Evolutionary conservation across 2,888 invertebrate species (phyloP).

Genomic region (Heteromyza rotundicornis): DNA sequence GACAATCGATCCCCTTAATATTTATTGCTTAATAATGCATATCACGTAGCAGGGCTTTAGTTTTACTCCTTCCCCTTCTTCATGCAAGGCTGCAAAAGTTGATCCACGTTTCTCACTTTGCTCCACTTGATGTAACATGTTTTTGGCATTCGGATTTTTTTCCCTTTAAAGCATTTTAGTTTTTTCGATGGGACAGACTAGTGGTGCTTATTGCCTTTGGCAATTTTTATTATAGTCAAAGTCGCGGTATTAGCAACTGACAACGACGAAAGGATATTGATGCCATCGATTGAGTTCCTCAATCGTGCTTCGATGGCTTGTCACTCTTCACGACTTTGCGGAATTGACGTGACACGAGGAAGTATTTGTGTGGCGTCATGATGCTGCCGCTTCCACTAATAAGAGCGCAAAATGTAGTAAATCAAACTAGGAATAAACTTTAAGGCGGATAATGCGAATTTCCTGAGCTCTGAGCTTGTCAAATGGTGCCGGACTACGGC

Average conservation of each 20-base stretch:
- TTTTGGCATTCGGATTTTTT: not conserved
- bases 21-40: slow-evolving; percentile 39
- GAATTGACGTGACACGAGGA: not conserved
- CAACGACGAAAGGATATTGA: slow-evolving; percentile 5
- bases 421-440: no score
- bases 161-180: not conserved
- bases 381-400: no score
- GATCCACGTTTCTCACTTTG: not conserved
- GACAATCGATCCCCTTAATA: slow-evolving; percentile 35
- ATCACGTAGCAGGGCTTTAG: slow-evolving; percentile 28
- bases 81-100: not conserved
- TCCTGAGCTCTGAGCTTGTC: no score
- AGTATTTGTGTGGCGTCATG: not conserved
- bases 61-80: not conserved
- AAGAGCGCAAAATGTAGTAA: no score
- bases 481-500: no score
- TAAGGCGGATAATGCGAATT: no score
- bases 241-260: not conserved
- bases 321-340: slow-evolving; percentile 1
- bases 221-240: not conserved
- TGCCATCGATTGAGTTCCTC: slow-evolving; percentile 1
- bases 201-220: slow-evolving; percentile 3
- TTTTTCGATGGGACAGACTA: not conserved
- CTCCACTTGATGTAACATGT: slow-evolving; percentile 2
- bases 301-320: not conserved